These are phyloP conservation scores for Epinotia ramella DNA, from an alignment of 2,888 invertebrate species.

Conservation along the genomic window DNA sequence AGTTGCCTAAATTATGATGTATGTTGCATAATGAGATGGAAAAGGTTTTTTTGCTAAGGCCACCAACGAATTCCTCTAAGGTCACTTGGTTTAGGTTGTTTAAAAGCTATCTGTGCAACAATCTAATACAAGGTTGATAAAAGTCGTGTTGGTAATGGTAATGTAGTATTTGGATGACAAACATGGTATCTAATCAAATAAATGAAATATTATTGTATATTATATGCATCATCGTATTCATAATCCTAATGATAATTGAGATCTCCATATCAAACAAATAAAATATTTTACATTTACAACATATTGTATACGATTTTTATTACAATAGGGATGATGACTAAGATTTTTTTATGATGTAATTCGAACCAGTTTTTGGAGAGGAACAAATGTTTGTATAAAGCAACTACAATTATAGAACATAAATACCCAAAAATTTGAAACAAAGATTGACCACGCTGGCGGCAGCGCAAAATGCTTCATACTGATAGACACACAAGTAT, in stretches of 20 bases:
- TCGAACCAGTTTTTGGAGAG: too few relatives aligned
- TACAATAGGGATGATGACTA: too few relatives aligned
- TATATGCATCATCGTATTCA: background rate
- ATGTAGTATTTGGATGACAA: background rate
- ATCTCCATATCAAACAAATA: too few relatives aligned
- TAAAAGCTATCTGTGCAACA: constrained; percentile 72
- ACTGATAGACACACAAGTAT: too few relatives aligned
- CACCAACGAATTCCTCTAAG: constrained; percentile 76
- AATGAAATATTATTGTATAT: too few relatives aligned
- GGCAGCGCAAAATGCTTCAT: too few relatives aligned
- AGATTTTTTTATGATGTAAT: too few relatives aligned
- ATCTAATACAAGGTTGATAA: constrained; percentile 78
- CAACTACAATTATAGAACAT: too few relatives aligned
- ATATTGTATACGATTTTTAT: background rate
- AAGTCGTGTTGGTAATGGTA: constrained; percentile 55
- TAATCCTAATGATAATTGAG: constrained; percentile 8
- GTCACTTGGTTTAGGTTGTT: constrained; percentile 78
- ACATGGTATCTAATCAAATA: background rate
- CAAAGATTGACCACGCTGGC: too few relatives aligned
- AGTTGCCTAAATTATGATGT: constrained; percentile 13
- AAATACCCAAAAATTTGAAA: too few relatives aligned
- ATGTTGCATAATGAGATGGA: constrained; percentile 62
- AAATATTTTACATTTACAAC: background rate
- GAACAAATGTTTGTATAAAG: too few relatives aligned
- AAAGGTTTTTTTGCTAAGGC: constrained; percentile 77